These are phyloP conservation scores for Centropristis striata DNA, from an alignment of 2,113 vertebrate genomes.

Conservation along the genomic window DNA sequence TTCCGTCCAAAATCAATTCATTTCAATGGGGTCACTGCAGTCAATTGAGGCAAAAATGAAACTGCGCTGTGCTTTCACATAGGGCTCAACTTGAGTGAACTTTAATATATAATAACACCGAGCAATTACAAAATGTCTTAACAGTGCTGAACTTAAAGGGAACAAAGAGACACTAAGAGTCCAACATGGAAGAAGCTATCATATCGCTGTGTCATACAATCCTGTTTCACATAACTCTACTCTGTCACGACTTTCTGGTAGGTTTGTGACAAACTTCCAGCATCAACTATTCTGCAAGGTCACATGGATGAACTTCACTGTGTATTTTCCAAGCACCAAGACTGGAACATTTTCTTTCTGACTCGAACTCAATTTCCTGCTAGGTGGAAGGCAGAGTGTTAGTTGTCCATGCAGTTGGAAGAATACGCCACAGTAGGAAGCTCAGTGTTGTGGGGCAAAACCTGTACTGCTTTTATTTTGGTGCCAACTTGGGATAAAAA, in stretches of 20 bases:
- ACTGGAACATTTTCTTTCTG: background rate
- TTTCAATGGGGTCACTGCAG: background rate
- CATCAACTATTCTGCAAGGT: background rate
- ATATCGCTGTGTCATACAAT: background rate
- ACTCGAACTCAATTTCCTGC: background rate
- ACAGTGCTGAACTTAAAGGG: background rate
- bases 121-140: background rate
- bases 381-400: background rate
- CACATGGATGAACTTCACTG: background rate
- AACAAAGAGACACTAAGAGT: background rate
- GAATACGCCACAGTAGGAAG: background rate
- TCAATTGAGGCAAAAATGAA: background rate
- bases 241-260: background rate
- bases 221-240: background rate
- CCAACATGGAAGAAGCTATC: background rate
- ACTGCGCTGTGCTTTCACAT: background rate
- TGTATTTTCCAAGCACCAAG: background rate
- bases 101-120: background rate
- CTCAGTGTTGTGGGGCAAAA: background rate
- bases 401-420: background rate
- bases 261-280: background rate
- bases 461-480: background rate
- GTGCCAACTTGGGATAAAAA: background rate
- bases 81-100: background rate
- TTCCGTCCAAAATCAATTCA: background rate